Percentiles rank a stretch among this genome's conserved stretches.
These are phyloP conservation scores for Plagodis pulveraria DNA, from an alignment of 2,888 invertebrate genomes.

Conservation along the genomic window DNA sequence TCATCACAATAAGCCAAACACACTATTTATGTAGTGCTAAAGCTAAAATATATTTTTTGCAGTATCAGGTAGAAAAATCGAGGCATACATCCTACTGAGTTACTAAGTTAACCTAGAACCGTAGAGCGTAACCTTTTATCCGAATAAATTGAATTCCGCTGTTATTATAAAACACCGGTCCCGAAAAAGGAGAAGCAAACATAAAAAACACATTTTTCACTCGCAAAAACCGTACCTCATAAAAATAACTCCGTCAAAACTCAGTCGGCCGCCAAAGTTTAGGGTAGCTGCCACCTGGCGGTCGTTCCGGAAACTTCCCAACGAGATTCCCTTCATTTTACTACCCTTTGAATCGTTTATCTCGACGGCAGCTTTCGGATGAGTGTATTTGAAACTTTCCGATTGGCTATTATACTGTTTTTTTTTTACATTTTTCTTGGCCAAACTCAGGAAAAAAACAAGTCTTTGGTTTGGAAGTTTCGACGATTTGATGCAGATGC, in stretches of 20 bases:
- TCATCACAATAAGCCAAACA: no score
- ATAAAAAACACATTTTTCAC: conserved; percentile 33
- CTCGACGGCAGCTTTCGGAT: conserved; percentile 43
- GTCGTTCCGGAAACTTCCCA: conserved; percentile 27
- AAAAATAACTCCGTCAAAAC: conserved; percentile 39
- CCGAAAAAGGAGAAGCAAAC: conserved; percentile 21
- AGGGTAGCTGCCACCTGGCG: conserved; percentile 39
- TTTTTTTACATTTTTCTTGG: conserved; percentile 48
- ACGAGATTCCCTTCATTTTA: conserved; percentile 42
- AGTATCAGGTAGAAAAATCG: no score
- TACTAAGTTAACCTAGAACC: neutral
- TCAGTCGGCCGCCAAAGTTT: conserved; percentile 33
- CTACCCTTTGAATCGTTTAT: conserved; percentile 60
- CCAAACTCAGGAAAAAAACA: conserved; percentile 22
- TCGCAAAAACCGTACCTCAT: conserved; percentile 35
- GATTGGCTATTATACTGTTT: conserved; percentile 63
- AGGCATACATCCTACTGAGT: no score
- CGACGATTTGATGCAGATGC: conserved; percentile 19
- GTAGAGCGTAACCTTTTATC: conserved; percentile 4
- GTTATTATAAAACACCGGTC: conserved; percentile 18
- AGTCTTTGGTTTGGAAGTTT: conserved; percentile 13
- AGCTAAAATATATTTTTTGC: no score
- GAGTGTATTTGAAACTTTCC: conserved; percentile 62
- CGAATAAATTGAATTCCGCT: conserved; percentile 23
- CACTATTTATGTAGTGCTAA: no score